Base-by-base conservation (phyloP, 1,140 invertebrate genomes). In the Lepidurus packardi region DNA sequence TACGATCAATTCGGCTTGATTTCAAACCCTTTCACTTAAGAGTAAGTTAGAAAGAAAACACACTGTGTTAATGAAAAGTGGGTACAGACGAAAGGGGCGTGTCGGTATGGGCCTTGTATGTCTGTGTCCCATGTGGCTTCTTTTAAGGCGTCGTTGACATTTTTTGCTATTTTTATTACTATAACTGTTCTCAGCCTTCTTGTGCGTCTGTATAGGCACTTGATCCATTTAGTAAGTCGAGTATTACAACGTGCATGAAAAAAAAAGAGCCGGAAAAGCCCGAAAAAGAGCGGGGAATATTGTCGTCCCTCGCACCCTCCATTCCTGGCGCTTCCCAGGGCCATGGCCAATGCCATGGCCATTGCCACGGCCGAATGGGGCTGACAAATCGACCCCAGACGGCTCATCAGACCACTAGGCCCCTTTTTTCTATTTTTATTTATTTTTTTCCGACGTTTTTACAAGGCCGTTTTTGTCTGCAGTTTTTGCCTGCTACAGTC, bases 311-410 rank as follows among this genome's bases (percentile, higher is more conserved):
- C 9, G 13, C 16, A n/a, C 16, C 53, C 53, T 21, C 8, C 53
- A 13, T 21, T 6, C 21, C 21, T 7, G 7, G 53, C 21, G 7
- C 53, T 21, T 65, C 21, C 53, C 53, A 65, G 6, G 53, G 53
- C 53, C 53, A 65, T 4, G 53, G 53, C 53, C 53, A 65, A 65
- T 65, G 53, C 53, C 53, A 65, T 5, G 53, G 53, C 53, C 53
- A 65, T 21, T 65, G 53, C 53, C 53, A 65, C 6, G 53, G 53
- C n/a, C 53, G 53, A 65, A 4, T 16, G 53, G 16, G n/a, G 53
- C 16, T 7, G 53, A 65, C 53, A 65, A 65, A 65, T 65, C 53
- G 53, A 65, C 53, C 53, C 53, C 53, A 21, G 53, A 65, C 53
- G 53, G 16, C n/a, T 65, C 47, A 13, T 65, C 53, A 65, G 21